phyloP scores from a whole-genome alignment of 2,113 vertebrate genomes.

The Setophaga kirtlandii region DNA sequence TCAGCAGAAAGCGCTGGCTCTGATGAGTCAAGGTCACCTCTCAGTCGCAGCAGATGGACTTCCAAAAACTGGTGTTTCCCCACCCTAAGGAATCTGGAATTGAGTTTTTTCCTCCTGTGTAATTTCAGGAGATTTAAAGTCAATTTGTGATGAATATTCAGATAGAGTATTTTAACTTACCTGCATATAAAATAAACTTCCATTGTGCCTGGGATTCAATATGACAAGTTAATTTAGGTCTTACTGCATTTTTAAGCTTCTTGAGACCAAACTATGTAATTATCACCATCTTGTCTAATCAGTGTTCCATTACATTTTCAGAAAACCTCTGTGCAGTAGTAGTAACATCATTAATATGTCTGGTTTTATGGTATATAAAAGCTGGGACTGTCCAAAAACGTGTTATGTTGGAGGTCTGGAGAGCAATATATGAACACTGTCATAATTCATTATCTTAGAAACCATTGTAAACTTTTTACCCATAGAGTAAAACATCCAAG shows the following conservation, averaged over 20 bases:
- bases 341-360: not conserved
- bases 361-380: not conserved
- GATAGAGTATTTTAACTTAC: not conserved
- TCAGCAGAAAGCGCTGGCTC: not conserved
- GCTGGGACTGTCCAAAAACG: not conserved
- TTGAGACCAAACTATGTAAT: not conserved
- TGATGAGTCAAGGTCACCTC: slow-evolving; percentile 66
- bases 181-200: not conserved
- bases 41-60: not conserved
- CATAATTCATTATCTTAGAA: not conserved
- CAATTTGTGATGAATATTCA: not conserved
- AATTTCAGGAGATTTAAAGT: not conserved
- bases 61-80: not conserved
- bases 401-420: not conserved
- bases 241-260: slow-evolving; percentile 4
- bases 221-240: slow-evolving; percentile 21
- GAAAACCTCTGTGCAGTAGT: not conserved
- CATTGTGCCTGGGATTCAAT: not conserved
- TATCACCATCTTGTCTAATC: not conserved
- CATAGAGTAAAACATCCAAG: not conserved
- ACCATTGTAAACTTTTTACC: not conserved
- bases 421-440: not conserved
- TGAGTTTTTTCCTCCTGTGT: not conserved
- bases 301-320: not conserved
- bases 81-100: not conserved